Base-by-base conservation (phyloP, 2,113 vertebrate genomes). In the Forbesichthys papilliferus region DNA sequence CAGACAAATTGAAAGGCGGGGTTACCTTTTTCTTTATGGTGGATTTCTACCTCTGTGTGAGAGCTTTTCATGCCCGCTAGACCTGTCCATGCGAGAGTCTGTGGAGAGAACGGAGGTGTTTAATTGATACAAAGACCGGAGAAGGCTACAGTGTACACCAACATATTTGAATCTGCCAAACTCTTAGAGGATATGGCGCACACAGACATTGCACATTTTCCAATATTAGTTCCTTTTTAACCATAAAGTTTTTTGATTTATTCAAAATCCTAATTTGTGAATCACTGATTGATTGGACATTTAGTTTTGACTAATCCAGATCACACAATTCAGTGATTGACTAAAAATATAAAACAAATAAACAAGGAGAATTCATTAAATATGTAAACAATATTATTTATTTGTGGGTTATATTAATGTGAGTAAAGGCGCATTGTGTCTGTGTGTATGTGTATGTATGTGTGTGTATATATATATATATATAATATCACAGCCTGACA, bases 61-160 rank as follows among this genome's bases (percentile, higher is more conserved):
- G 18, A 48, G 53, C 56, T 74, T 64, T 64, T 67, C 0, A 11
- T 27, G 56, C 46, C 54, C 57, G 27, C 61, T 64, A 27, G 52
- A 61, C 8, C 16, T 65, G 59, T 48, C 47, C 61, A 67, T 54
- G 6, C 70, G 27, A 27, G 27, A 27, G 27, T 27, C 75, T 83
- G 79, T n/a, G 77, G 75, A 82, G 59, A 83, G 70, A 73, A 81
- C 64, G 73, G 48, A 69, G 54, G 79, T 0, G 3, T 77, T 83
- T 69, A 80, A 77, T 62, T 51, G 58, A 73, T 46, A 77, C 16
- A 36, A 66, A 65, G 12, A 51, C 55, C 1, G 12, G 9, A 13
- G 0, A 0, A 52, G 9, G 20, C 36, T 49, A 47, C 52, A 54
- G n/a, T 0, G 1, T 14, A 54, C n/a, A 14, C n/a, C 52, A 27